Evolutionary conservation across 2,888 invertebrate genomes (phyloP).

Genomic region (Protonemura montana): DNA sequence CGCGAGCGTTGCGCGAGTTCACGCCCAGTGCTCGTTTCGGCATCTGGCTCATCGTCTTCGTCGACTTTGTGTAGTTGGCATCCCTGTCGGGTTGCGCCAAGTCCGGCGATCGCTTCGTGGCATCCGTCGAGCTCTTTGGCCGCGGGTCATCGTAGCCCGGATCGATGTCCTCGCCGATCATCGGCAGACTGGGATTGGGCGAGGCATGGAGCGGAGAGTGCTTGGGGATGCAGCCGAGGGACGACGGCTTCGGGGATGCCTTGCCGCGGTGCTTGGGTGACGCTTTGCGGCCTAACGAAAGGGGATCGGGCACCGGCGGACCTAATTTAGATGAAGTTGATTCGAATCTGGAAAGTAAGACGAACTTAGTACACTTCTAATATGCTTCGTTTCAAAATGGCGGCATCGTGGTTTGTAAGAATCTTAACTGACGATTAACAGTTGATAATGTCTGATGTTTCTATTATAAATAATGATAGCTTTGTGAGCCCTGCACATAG

Average conservation of each 20-base stretch:
- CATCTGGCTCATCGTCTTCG: background rate
- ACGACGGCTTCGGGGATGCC: conserved; percentile 48
- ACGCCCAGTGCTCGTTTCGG: background rate
- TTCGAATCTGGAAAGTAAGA: conserved; percentile 37
- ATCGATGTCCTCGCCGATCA: conserved; percentile 71
- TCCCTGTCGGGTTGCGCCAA: background rate
- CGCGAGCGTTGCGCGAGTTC: background rate
- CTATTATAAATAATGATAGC: too few species aligned
- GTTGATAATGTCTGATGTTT: too few species aligned
- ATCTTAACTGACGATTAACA: too few species aligned
- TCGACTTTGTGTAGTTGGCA: background rate
- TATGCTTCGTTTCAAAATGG: too few species aligned
- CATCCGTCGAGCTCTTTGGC: conserved; percentile 29
- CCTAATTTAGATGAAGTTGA: conserved; percentile 34
- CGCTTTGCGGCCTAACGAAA: conserved; percentile 30
- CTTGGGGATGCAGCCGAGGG: conserved; percentile 58
- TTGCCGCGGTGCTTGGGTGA: conserved; percentile 48
- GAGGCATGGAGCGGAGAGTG: conserved; percentile 69
- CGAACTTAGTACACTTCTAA: too few species aligned
- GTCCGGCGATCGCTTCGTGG: background rate
- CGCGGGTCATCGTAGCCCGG: conserved; percentile 46
- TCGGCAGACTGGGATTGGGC: conserved; percentile 66
- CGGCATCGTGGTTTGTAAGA: too few species aligned
- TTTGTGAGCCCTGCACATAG: conserved; percentile 48
- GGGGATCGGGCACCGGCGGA: conserved; percentile 25